Base-by-base conservation (phyloP, 1,140 invertebrate species). In the Sminthurinus signatus region DNA sequence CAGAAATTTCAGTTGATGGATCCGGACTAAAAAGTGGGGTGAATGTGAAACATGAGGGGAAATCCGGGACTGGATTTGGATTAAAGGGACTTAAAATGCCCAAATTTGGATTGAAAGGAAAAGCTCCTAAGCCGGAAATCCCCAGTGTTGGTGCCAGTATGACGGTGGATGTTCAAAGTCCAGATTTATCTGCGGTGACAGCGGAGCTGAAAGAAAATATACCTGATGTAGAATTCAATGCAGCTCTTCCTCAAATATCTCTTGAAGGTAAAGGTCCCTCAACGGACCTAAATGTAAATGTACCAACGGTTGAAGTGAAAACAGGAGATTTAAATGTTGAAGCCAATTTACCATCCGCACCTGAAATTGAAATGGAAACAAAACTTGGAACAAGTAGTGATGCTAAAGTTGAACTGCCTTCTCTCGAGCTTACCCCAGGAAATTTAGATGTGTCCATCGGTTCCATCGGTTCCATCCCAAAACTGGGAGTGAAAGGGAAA, bases 51-150 rank as follows among this genome's bases (percentile, higher is more conserved):
- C 8, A 48, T 52, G 4, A 52, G 14, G 50, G 50, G n/a, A 29
- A 52, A 27, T n/a, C 27, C 10, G 39, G n/a, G 10, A 8, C 50
- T 25, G 15, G 25, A 52, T 27, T 52, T 52, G 44, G 23, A 12
- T 19, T 48, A 5, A 52, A 52, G 50, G 50, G 50, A 17, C 27
- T 52, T 8, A 25, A 52, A 17, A 52, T 52, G 50, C 50, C 50
- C 28, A 52, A 23, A 8, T 52, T 27, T 27, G 23, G 23, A 52
- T 25, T 52, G 14, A 52, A 52, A n/a, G 50, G 50, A 4, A 25
- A 29, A 19, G 50, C 14, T 27, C 44, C 44, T n/a, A 48, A 48
- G n/a, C n/a, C 44, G 5, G 25, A 52, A 8, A 52, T 52, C 10
- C 46, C 46, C 5, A 8, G 8, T 39, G 36, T 8, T 10, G 36